Percentiles rank a stretch among this genome's conserved stretches.
Evolutionary conservation across 2,113 vertebrate genomes (phyloP).

Genomic region (Stomatorhinus ivindoensis): DNA sequence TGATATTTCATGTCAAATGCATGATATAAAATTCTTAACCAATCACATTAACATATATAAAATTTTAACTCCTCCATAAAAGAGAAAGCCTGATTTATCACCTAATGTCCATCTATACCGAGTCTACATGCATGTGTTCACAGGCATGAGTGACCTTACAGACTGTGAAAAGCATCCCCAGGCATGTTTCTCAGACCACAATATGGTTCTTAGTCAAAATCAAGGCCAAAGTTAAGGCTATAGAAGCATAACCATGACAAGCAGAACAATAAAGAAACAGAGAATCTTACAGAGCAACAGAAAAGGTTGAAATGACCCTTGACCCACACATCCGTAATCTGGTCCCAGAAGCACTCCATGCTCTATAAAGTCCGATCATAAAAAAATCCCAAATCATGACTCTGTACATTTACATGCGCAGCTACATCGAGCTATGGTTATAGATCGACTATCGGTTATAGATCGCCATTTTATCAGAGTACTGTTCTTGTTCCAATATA

Average conservation of each 20-base stretch:
- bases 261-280: not conserved
- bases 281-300: not conserved
- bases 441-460: no score
- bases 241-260: not conserved
- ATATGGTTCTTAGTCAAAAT: not conserved
- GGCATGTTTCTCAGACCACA: not conserved
- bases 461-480: no score
- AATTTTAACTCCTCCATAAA: not conserved
- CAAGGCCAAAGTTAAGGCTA: not conserved
- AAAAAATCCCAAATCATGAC: not conserved
- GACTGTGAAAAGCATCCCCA: not conserved
- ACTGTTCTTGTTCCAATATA: no score
- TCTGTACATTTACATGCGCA: no score
- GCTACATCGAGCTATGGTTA: no score
- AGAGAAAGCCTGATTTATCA: not conserved
- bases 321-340: not conserved
- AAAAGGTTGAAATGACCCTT: not conserved
- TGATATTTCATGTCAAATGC: not conserved
- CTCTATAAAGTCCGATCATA: not conserved
- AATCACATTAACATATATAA: not conserved
- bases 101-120: not conserved
- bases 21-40: not conserved
- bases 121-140: not conserved
- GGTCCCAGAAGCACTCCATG: not conserved
- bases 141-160: not conserved